These are phyloP conservation scores for Cebuella pygmaea DNA, from an alignment of 2,797 vertebrate species.

Conservation along the genomic window DNA sequence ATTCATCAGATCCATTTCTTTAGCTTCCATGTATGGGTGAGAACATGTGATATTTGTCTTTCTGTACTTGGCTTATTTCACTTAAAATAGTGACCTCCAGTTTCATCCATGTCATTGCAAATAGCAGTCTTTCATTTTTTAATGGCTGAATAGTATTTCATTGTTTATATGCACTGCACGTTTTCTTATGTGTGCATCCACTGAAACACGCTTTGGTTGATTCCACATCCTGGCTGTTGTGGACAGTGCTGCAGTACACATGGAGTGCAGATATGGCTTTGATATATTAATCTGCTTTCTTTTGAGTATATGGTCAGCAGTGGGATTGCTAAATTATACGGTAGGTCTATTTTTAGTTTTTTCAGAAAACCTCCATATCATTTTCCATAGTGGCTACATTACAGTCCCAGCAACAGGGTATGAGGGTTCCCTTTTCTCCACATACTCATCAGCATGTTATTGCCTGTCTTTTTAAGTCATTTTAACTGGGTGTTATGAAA, in stretches of 20 bases:
- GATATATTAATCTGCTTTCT: background rate
- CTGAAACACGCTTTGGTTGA: background rate
- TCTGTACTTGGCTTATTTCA: background rate
- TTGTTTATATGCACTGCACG: background rate
- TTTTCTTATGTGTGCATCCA: background rate
- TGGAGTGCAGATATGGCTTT: background rate
- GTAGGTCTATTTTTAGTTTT: background rate
- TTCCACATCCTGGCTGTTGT: background rate
- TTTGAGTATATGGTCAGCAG: background rate
- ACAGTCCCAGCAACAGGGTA: background rate
- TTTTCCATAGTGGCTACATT: background rate
- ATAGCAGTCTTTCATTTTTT: background rate
- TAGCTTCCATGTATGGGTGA: background rate
- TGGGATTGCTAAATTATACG: background rate
- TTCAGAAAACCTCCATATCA: background rate
- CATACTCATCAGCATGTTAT: background rate
- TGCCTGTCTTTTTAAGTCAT: background rate
- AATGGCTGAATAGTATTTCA: background rate
- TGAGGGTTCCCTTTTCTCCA: background rate
- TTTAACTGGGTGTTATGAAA: background rate
- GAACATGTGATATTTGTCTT: background rate
- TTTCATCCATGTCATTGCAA: background rate
- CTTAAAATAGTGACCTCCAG: background rate
- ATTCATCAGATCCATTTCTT: background rate
- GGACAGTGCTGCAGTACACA: background rate